Percentiles rank a stretch among this genome's conserved stretches.
Conservation (phyloP, 1,140 invertebrate species). For the Branchinecta lynchi region DNA sequence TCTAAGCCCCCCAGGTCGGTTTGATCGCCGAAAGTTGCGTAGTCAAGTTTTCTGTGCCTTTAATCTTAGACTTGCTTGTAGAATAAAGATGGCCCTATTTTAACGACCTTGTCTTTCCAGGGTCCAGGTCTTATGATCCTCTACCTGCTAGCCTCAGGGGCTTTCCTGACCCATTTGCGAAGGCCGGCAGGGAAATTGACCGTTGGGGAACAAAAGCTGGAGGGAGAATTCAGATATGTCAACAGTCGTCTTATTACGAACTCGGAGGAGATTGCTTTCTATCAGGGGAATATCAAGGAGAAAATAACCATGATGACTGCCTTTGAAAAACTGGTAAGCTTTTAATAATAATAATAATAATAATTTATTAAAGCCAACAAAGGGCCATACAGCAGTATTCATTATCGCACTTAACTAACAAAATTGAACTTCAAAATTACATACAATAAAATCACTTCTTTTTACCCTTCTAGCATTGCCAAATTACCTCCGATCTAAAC, state of each 20-base stretch:
- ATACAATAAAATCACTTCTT: too few relatives aligned
- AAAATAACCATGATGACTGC: constrained; percentile 70
- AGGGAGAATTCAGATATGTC: constrained; percentile 94
- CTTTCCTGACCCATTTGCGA: constrained; percentile 58
- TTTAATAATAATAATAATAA: constrained; percentile 10
- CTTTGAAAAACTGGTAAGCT: constrained; percentile 69
- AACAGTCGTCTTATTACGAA: constrained; percentile 92
- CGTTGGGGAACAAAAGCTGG: constrained; percentile 82
- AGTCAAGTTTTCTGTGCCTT: too few relatives aligned
- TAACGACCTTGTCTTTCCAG: constrained; percentile 36
- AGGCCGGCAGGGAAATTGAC: constrained; percentile 75
- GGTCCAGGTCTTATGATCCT: constrained; percentile 69
- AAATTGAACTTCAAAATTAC: too few relatives aligned
- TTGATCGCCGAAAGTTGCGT: too few relatives aligned
- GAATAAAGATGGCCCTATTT: too few relatives aligned
- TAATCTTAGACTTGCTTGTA: too few relatives aligned
- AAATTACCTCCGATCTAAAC: too few relatives aligned
- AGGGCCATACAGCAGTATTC: too few relatives aligned
- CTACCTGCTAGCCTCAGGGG: constrained; percentile 69
- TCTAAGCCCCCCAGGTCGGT: too few relatives aligned
- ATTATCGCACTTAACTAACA: too few relatives aligned
- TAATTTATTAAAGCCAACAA: too few relatives aligned
- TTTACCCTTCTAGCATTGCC: too few relatives aligned
- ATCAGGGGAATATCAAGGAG: constrained; percentile 78
- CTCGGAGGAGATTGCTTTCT: constrained; percentile 95